Conservation (phyloP, 1,140 invertebrate genomes). For the Zaprionus ghesquierei region DNA sequence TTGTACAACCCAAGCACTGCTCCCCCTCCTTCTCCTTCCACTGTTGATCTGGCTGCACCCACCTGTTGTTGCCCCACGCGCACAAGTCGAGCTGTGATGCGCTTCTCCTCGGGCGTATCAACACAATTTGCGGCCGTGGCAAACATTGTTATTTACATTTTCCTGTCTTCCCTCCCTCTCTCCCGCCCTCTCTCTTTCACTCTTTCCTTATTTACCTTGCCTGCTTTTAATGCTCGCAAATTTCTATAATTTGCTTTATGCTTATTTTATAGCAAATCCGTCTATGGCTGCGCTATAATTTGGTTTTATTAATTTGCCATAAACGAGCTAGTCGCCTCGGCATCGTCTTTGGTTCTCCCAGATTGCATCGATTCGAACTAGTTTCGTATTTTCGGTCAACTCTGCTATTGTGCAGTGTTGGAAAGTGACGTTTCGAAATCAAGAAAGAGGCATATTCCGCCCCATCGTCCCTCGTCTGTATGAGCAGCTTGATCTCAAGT, state of each 20-base stretch:
- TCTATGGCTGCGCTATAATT: constrained; percentile 40
- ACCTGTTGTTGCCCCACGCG: constrained; percentile 14
- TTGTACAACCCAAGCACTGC: neutral
- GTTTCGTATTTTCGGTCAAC: neutral
- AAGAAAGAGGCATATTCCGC: too few relatives aligned
- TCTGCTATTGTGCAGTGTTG: too few relatives aligned
- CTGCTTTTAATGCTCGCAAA: constrained; percentile 45
- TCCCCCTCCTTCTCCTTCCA: neutral
- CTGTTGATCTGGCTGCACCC: neutral
- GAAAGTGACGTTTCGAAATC: too few relatives aligned
- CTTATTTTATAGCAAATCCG: constrained; percentile 32
- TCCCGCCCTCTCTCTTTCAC: neutral
- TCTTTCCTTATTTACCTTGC: neutral
- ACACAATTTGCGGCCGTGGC: constrained; percentile 27
- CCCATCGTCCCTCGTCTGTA: too few relatives aligned
- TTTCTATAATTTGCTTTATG: constrained; percentile 49
- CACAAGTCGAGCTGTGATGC: neutral
- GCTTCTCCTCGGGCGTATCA: constrained; percentile 25
- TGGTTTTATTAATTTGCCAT: constrained; percentile 41
- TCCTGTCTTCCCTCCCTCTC: neutral
- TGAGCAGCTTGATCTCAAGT: too few relatives aligned
- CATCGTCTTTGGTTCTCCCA: neutral
- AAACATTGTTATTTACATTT: constrained; percentile 42
- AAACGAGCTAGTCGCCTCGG: constrained; percentile 9
- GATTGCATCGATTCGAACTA: neutral